Base-by-base conservation (phyloP, 2,797 vertebrate genomes). In the Neosalanx taihuensis region DNA sequence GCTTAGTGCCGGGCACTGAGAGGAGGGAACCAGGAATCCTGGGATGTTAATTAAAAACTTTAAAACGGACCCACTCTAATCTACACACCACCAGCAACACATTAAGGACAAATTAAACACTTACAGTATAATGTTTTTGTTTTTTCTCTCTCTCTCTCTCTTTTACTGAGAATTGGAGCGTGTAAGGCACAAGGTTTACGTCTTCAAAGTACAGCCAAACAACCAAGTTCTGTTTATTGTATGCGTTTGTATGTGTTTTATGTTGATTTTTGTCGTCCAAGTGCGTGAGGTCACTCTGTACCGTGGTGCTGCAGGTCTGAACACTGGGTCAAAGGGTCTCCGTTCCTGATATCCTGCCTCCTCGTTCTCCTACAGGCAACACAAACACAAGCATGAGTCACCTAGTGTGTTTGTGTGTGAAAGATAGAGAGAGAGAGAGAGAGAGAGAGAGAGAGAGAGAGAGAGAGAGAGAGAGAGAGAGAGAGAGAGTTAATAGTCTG, bases 251-350 rank as follows among this genome's bases (percentile, higher is more conserved):
- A 6, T 56, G 15, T 56, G 51, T 56, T n/a, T 56, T 17, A 6
- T 56, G 51, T 17, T n/a, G 15, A 56, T 56, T 5, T 5, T 46
- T 3, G 41, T 46, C 23, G 2, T 35, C n/a, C 20, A 6, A 20
- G 5, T 60, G 59, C 70, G 63, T 35, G 72, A 66, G 15, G 59
- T 15, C 1, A 59, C 58, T n/a, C 31, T 53, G 91, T 92, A 99
- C 97, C 94, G 0, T 96, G 91, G 67, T 96, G 96, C 71, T 99
- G 96, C 71, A 98, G 91, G 80, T 99, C 98, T 10, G 96, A 98
- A 78, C 98, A 99, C 67, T 99, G 98, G 53, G 97, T 98, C 71
- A 99, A 90, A 0, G 98, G 98, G 76, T 99, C 97, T 84, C 98
- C 98, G 1, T 99, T 99, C 82, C 97, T 93, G 87, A 99, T 97